Evolutionary conservation across 2,113 vertebrate species (phyloP), one percentile per base, ranked within the genome.

Genomic region (Isurus oxyrinchus): DNA sequence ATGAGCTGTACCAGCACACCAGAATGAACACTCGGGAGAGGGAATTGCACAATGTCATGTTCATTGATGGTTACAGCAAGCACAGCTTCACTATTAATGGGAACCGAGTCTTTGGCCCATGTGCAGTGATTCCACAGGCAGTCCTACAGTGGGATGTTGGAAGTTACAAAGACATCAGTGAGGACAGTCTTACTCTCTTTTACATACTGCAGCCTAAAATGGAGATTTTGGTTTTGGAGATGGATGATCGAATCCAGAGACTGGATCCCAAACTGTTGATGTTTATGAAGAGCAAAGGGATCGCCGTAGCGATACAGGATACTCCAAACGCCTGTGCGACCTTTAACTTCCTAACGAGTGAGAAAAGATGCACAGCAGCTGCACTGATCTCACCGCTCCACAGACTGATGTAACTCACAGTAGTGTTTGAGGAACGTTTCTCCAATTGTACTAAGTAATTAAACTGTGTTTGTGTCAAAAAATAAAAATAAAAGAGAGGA

Each of bases 61-160:
- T 99, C 97, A 97, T 99, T 96, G 97, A 98, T 66, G 97, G 98
- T 97, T 99, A 99, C 98, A n/a, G n/a, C n/a, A n/a, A n/a, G n/a
- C n/a, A 99, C n/a, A 99, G 99, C 7, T 99, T 99, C 97, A 98
- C 97, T 96, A 96, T 99, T 10, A 98, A 97, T 35, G 98, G 98
- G 0, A 98, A 98, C 97, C 96, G 95, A 0, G 98, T 99, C 96
- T 67, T 99, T 0, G 99, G 99, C 5, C 99, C 99, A 3, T 99
- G 99, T 4, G 99, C 98, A 23, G 31, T 99, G 49, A 97, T 99
- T 88, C 98, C 98, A 27, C 98, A 98, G 2, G 97, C 98, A 2
- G 98, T 99, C 96, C 98, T 99, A 40, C 99, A 99, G 97, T 99
- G 99, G 99, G 99, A 99, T 3, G 99, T 99, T 40, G 98, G 98